Conservation (phyloP, 1,140 invertebrate genomes). For the Drosophila kepulauana region DNA sequence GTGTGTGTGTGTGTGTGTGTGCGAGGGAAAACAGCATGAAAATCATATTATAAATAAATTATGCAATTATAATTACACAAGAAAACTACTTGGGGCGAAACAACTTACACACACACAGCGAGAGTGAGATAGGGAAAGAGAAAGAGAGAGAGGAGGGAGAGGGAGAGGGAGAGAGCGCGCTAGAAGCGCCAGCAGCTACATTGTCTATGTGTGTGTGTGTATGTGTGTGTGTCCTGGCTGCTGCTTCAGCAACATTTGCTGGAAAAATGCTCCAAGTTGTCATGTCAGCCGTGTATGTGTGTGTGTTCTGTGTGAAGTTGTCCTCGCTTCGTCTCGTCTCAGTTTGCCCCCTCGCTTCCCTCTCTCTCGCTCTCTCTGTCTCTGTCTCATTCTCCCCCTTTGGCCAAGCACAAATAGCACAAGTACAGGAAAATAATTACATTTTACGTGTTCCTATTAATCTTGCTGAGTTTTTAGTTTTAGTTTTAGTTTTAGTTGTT, state of each 20-base stretch:
- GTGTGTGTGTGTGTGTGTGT: conserved; percentile 29
- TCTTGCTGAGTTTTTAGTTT: conserved; percentile 82
- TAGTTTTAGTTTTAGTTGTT: conserved; percentile 78
- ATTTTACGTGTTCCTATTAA: conserved; percentile 83
- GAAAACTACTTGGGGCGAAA: conserved; percentile 81
- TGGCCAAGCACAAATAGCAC: conserved; percentile 69
- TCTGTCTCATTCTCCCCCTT: neutral
- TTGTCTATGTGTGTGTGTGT: conserved; percentile 13
- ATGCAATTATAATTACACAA: conserved; percentile 83
- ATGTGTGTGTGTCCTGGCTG: conserved; percentile 43
- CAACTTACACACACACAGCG: conserved; percentile 53
- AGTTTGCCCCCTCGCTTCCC: neutral
- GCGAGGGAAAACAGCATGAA: conserved; percentile 75
- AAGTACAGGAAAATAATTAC: conserved; percentile 83
- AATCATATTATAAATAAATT: conserved; percentile 84
- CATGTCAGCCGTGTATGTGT: conserved; percentile 60
- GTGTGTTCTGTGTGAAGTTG: conserved; percentile 21
- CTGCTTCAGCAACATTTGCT: conserved; percentile 41
- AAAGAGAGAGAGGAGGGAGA: conserved; percentile 4
- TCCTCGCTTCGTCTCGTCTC: conserved; percentile 19
- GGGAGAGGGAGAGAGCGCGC: neutral
- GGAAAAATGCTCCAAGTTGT: conserved; percentile 77
- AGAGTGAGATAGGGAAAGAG: neutral
- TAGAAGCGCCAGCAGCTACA: conserved; percentile 34
- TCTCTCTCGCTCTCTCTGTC: neutral